Conservation (phyloP, 2,888 invertebrate genomes). For the Folsomia candida region DNA sequence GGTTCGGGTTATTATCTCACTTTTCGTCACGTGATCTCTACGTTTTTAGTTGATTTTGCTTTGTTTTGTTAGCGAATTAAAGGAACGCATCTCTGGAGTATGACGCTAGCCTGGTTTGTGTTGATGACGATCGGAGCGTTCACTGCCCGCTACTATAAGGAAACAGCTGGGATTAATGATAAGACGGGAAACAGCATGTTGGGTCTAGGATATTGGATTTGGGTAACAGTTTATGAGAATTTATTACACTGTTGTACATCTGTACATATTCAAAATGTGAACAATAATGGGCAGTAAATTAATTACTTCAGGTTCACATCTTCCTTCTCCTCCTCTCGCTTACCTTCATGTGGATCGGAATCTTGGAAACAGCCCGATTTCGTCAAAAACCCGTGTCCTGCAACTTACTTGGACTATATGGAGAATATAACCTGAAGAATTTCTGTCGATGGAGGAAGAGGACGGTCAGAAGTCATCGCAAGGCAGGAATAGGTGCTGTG, state of each 20-base stretch:
- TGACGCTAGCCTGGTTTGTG: background rate
- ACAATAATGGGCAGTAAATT: too few relatives aligned
- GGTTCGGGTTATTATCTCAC: too few relatives aligned
- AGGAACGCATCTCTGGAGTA: background rate
- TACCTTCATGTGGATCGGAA: background rate
- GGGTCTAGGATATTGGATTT: background rate
- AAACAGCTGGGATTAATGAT: background rate
- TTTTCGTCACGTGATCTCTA: too few relatives aligned
- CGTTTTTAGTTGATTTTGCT: too few relatives aligned
- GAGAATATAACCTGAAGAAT: background rate
- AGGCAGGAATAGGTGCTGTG: background rate
- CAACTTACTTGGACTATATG: background rate
- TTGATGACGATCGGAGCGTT: background rate
- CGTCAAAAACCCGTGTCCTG: background rate
- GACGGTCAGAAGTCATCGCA: background rate
- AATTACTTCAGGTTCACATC: background rate
- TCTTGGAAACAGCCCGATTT: background rate
- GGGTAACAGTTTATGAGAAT: background rate
- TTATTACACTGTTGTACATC: too few relatives aligned
- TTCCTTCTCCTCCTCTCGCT: background rate
- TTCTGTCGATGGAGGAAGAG: background rate
- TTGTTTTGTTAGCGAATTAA: too few relatives aligned
- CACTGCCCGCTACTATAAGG: background rate
- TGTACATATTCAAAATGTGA: too few relatives aligned
- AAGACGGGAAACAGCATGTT: background rate